Percentiles rank a stretch among this genome's conserved stretches.
Conservation (phyloP, 1,140 invertebrate genomes). For the Ridgeia piscesae region DNA sequence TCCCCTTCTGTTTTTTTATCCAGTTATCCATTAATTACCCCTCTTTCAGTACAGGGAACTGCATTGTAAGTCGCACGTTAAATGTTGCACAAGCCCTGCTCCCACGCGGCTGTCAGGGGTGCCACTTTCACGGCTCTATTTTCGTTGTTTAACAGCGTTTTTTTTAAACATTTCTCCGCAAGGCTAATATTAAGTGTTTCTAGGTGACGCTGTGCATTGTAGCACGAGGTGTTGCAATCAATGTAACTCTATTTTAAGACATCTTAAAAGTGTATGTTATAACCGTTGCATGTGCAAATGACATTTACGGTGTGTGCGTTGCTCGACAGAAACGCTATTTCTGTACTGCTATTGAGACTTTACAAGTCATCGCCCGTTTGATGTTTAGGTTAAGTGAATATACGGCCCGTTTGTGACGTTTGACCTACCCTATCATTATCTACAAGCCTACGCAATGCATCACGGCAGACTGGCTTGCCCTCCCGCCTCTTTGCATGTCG, state of each 20-base stretch:
- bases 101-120: background rate
- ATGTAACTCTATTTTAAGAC: background rate
- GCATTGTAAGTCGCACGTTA: background rate
- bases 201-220: background rate
- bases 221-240: background rate
- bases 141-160: background rate
- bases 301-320: background rate
- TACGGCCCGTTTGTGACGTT: background rate
- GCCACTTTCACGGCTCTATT: too few species aligned
- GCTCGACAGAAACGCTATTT: background rate
- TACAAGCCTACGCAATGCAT: background rate
- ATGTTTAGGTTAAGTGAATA: background rate
- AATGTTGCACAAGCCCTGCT: background rate
- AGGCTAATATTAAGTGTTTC: background rate
- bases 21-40: too few species aligned
- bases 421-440: background rate
- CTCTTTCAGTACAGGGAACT: background rate
- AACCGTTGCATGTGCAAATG: too few species aligned
- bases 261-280: background rate
- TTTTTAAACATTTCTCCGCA: background rate
- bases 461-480: background rate
- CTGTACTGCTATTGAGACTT: background rate
- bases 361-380: background rate
- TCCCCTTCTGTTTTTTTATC: too few species aligned
- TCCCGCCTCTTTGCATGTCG: background rate